Evolutionary conservation across 2,797 vertebrate species (phyloP), one percentile per base, ranked within the genome.

Genomic region (Kryptopterus vitreolus): DNA sequence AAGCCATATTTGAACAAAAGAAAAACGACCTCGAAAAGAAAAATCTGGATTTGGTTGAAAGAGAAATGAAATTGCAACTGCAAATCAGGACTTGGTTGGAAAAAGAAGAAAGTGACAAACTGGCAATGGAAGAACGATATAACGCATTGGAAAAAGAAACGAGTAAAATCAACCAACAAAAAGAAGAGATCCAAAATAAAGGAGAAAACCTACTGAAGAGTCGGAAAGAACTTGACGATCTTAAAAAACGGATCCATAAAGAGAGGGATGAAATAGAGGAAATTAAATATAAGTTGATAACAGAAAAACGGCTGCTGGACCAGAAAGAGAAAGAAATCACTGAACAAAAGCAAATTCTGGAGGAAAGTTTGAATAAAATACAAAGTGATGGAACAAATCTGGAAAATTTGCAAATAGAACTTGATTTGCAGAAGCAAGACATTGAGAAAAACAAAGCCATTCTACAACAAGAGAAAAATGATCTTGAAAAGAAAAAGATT

Each of bases 121-220:
- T 12, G 48, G 38, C 8, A 38, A 76, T 70, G 15, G 20, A 69
- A 8, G n/a, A 80, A 3, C 33, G 26, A 55, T 55, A 81, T 35
- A 4, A n/a, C n/a, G n/a, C n/a, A 71, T 18, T 81, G 48, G 63
- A 85, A 24, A 35, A 57, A 8, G 48, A 76, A 46, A 78, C 22
- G 22, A 10, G 4, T 0, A 38, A 77, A 11, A 48, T 80, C 4
- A 31, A 24, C 24, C 79, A 48, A 43, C 43, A 80, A 46, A 82
- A 38, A 76, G 46, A 77, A 57, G 57, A 82, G 11, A 3, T 73
- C 18, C 38, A 82, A 12, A 75, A 80, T 48, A 69, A 75, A 78
- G 58, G 46, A 4, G 33, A 72, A 5, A 26, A 77, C 7, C 20
- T 72, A 20, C 9, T 22, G 10, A 29, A 46, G 46, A 68, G 26